Conservation (phyloP, 2,797 vertebrate genomes). For the Notolabrus celidotus region DNA sequence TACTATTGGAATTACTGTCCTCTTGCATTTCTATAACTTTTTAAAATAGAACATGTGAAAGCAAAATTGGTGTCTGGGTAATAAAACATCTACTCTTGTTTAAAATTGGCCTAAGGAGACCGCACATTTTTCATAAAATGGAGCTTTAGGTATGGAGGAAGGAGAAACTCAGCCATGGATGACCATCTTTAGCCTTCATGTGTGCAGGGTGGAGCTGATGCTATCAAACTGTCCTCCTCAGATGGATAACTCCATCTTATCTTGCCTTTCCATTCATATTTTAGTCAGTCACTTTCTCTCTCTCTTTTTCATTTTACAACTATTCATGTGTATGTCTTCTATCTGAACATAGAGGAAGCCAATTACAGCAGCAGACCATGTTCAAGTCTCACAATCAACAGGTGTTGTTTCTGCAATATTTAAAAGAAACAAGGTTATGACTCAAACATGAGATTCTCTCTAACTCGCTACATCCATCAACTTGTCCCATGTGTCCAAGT, state of each 20-base stretch:
- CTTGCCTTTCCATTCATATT: constrained; percentile 39
- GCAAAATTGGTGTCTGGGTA: background rate
- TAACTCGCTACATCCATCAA: constrained; percentile 47
- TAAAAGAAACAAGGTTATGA: constrained; percentile 67
- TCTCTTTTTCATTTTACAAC: constrained; percentile 33
- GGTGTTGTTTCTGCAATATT: constrained; percentile 53
- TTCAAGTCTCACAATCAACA: constrained; percentile 68
- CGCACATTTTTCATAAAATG: constrained; percentile 22
- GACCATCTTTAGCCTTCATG: constrained; percentile 31
- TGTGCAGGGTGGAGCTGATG: constrained; percentile 40
- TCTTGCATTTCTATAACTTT: constrained; percentile 1
- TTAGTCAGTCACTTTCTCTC: constrained; percentile 14
- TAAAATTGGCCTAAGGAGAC: constrained; percentile 5
- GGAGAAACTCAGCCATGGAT: constrained; percentile 47
- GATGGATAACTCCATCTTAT: constrained; percentile 65
- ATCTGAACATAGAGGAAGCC: constrained; percentile 42
- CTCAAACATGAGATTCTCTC: constrained; percentile 78
- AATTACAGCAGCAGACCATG: constrained; percentile 61
- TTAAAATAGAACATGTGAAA: background rate
- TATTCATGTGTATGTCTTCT: constrained; percentile 15
- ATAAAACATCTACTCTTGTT: constrained; percentile 14
- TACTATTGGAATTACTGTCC: constrained; percentile 39
- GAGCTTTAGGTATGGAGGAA: constrained; percentile 25
- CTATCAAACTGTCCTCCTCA: constrained; percentile 73
- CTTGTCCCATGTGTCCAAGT: constrained; percentile 53